Evolutionary conservation across 2,888 invertebrate species (phyloP), one percentile per base, ranked within the genome.

Genomic region (Limnephilus marmoratus): DNA sequence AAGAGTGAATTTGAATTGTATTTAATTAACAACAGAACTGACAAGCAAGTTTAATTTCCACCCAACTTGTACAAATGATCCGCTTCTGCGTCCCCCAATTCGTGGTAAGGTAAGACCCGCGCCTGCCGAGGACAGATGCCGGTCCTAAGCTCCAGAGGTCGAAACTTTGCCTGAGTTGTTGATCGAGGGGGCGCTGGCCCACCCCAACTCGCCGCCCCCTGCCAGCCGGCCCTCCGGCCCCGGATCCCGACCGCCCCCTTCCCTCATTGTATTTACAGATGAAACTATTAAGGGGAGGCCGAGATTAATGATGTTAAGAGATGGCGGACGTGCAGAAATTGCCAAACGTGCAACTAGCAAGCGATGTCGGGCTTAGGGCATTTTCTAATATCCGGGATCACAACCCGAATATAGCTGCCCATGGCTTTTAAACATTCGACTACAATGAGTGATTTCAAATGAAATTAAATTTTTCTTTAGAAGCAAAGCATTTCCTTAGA

Each of bases 261-360:
- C 31, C 31, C 31, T 31, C 88, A 93, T 92, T 93, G 93, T 93
- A 92, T 91, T 93, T 90, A 90, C 90, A 86, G 95, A 95, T 95
- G 95, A 96, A 94, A 96, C 96, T 96, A 96, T 96, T 96, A 85
- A 86, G 90, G 91, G 91, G 91, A 90, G 81, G 87, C 96, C 96
- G 96, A 96, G 96, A 96, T 96, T 96, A 96, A 96, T 96, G 96
- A 96, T 96, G 96, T 96, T 96, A 96, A 96, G 95, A 96, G 93
- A 90, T 88, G 88, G 88, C 31, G 68, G 88, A 88, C 88, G 88
- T 88, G 88, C 88, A 87, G 90, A 90, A 85, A 90, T 90, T 85
- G 90, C 90, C 85, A 31, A 34, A 34, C 82, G 31, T 53, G 68
- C 88, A 88, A 41, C 85, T 85, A 85, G 37, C n/a, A 41, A 34